These are phyloP conservation scores for Erebia ligea DNA, from an alignment of 2,888 invertebrate genomes.

Conservation along the genomic window DNA sequence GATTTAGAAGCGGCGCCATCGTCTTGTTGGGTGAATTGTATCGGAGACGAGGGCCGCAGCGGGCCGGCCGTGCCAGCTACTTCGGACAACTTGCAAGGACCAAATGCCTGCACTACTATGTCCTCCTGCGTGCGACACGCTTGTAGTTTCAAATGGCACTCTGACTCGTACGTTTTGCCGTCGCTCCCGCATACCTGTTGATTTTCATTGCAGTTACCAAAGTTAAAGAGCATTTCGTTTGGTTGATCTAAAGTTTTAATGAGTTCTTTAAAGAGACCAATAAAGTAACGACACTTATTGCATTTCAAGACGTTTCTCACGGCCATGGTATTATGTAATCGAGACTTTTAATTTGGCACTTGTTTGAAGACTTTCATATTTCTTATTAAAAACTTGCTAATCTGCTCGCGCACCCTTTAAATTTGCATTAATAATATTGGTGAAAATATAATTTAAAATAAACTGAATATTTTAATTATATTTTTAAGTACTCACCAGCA, in stretches of 20 bases:
- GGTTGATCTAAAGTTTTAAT: slow-evolving; percentile 33
- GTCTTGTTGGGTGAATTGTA: slow-evolving; percentile 91
- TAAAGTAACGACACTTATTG: slow-evolving; percentile 33
- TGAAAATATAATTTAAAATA: background rate
- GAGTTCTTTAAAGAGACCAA: slow-evolving; percentile 31
- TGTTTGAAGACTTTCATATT: background rate
- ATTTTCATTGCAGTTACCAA: slow-evolving; percentile 37
- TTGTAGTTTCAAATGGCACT: slow-evolving; percentile 91
- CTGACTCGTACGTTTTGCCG: slow-evolving; percentile 91
- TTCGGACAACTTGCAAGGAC: slow-evolving; percentile 88
- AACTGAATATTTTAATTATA: background rate
- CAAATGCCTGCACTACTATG: slow-evolving; percentile 89
- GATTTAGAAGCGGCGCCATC: slow-evolving; percentile 91
- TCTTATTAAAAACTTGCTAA: background rate
- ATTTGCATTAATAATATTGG: background rate
- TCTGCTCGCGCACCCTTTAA: background rate
- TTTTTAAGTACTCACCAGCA: slow-evolving; percentile 64
- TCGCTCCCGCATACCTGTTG: slow-evolving; percentile 89
- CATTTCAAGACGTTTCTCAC: slow-evolving; percentile 24
- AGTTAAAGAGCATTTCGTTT: slow-evolving; percentile 32
- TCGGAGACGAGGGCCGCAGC: slow-evolving; percentile 88
- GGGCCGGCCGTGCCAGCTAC: slow-evolving; percentile 90
- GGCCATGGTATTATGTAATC: slow-evolving; percentile 4
- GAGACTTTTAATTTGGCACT: slow-evolving; percentile 10
- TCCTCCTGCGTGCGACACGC: slow-evolving; percentile 92